Evolutionary conservation across 2,797 vertebrate genomes (phyloP).

Genomic region (Pagetopsis macropterus): DNA sequence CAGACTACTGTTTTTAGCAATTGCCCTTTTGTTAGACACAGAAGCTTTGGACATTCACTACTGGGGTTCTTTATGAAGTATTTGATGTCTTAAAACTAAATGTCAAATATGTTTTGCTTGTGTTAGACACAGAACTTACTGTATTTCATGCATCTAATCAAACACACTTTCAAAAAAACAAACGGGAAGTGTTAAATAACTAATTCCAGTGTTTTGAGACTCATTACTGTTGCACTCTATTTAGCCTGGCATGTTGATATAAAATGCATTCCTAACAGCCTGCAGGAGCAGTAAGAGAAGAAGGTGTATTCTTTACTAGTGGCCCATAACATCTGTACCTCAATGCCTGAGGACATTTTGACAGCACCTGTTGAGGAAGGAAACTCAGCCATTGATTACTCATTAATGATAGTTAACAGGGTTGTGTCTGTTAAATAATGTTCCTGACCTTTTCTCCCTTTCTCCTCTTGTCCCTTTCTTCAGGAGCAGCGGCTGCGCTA

Average conservation of each 20-base stretch:
- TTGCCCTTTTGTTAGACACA: too few species aligned
- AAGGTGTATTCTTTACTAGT: not conserved
- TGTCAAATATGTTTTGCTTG: too few species aligned
- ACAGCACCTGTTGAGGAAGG: not conserved
- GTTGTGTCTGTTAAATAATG: conserved; percentile 7
- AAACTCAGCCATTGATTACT: not conserved
- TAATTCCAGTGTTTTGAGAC: too few species aligned
- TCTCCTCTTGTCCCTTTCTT: not conserved
- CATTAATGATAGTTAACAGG: conserved; percentile 1
- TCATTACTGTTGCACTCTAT: not conserved
- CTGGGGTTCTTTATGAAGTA: too few species aligned
- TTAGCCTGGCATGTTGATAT: conserved; percentile 3
- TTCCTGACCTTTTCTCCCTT: conserved; percentile 14
- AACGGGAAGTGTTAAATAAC: too few species aligned
- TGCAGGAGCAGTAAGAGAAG: not conserved
- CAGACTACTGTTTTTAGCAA: too few species aligned
- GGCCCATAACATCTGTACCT: not conserved
- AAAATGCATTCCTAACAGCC: not conserved
- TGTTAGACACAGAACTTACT: too few species aligned
- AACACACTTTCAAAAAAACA: too few species aligned
- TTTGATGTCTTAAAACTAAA: too few species aligned
- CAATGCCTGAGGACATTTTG: not conserved
- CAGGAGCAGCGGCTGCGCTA: conserved; percentile 95
- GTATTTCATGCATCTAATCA: too few species aligned
- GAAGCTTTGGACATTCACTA: too few species aligned